Percentiles rank a stretch among this genome's conserved stretches.
Conservation (phyloP, 1,140 invertebrate genomes). For the Drosophila truncata region DNA sequence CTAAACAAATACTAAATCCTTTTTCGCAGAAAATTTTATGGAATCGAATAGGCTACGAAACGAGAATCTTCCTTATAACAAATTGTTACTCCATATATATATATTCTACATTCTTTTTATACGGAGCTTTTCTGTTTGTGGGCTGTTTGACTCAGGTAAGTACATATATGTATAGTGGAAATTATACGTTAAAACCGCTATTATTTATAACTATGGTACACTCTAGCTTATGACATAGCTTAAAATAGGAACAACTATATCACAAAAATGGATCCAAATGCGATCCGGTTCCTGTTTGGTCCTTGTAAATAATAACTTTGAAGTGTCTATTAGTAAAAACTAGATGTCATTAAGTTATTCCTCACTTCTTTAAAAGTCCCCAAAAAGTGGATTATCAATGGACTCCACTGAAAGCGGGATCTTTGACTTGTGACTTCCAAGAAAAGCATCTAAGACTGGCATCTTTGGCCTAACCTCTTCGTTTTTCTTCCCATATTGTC, state of each 20-base stretch:
- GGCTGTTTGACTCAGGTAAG: neutral
- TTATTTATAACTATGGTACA: neutral
- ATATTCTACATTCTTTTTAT: slow-evolving; percentile 15
- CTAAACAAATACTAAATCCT: neutral
- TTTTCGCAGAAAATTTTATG: neutral
- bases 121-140: slow-evolving; percentile 8
- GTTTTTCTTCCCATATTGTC: too few relatives aligned
- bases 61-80: neutral
- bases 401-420: too few relatives aligned
- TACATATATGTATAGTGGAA: neutral
- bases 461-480: too few relatives aligned
- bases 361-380: neutral
- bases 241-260: too few relatives aligned
- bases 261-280: neutral
- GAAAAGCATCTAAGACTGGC: too few relatives aligned
- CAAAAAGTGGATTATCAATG: neutral
- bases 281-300: neutral
- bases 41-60: slow-evolving; percentile 8
- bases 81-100: slow-evolving; percentile 2
- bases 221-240: too few relatives aligned
- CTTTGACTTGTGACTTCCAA: too few relatives aligned
- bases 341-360: neutral
- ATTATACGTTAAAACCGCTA: neutral
- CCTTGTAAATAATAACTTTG: neutral
- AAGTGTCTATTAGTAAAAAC: neutral